Evolutionary conservation across 2,797 vertebrate species (phyloP), one percentile per base, ranked within the genome.

Genomic region (Anolis apletophallus): DNA sequence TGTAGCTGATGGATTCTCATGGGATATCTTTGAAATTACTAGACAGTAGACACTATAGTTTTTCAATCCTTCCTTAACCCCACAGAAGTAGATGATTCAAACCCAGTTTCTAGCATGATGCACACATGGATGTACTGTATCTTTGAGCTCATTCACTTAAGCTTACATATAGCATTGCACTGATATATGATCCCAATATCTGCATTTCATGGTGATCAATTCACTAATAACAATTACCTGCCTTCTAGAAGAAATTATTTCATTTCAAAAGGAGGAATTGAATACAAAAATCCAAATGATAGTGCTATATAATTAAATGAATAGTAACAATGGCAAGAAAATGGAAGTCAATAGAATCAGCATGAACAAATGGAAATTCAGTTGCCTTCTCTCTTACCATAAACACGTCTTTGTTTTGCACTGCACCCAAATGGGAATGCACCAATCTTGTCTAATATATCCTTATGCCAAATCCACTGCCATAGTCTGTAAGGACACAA

Each of bases 1-100:
- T 64, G 73, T 73, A 50, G 54, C 34, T 57, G 26, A 29, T 72
- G 32, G 50, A 32, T 57, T 64, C 3, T 36, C 46, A 52, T 13
- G 34, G 34, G 29, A 71, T 71, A 71, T 77, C 59, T 34, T 59
- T 87, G 54, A 77, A 83, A 71, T 34, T 59, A 78, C 40, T 23
- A 40, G 52, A 46, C 46, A 46, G 46, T 46, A 40, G 40, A 40
- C 32, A 13, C 23, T 73, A 54, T 73, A 26, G 1, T 52, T 55
- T 83, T 79, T 46, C 59, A 52, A 50, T 83, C 40, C 68, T 72
- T 78, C 64, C 17, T 71, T 50, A 17, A 72, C 19, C 26, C 16
- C 32, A 78, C 67, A 83, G 14, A 40, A 52, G n/a, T 73, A 61
- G 19, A 36, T 54, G 14, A 71, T 72, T n/a, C 36, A 55, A 16